Conservation (phyloP, 1,140 invertebrate species). For the Camponotus vicinus region DNA sequence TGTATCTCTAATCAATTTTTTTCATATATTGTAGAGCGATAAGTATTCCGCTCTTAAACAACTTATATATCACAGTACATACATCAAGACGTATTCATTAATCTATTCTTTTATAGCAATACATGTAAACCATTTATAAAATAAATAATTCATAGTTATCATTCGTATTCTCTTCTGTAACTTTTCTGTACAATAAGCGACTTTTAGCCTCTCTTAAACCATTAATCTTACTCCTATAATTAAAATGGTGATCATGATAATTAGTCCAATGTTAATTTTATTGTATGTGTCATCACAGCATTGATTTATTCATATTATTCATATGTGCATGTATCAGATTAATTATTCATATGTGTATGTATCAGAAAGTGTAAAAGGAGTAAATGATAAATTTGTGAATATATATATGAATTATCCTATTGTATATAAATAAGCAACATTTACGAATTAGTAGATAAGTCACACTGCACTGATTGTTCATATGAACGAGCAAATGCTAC, state of each 20-base stretch:
- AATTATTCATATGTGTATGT: slow-evolving; percentile 3
- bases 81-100: slow-evolving; percentile 43
- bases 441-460: slow-evolving; percentile 53
- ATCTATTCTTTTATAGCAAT: slow-evolving; percentile 17
- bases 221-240: not conserved
- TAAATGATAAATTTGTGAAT: not conserved
- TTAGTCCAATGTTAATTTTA: slow-evolving; percentile 13
- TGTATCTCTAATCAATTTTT: slow-evolving; percentile 19
- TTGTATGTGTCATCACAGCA: not conserved
- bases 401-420: not conserved
- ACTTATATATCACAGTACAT: slow-evolving; percentile 69
- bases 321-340: not conserved
- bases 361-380: not conserved
- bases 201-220: not conserved
- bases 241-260: not conserved
- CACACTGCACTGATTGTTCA: slow-evolving; percentile 32
- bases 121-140: slow-evolving; percentile 24
- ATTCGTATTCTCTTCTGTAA: not conserved
- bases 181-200: slow-evolving; percentile 7
- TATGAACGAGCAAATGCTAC: slow-evolving; percentile 21
- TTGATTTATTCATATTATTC: slow-evolving; percentile 2
- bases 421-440: slow-evolving; percentile 28
- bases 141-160: slow-evolving; percentile 31
- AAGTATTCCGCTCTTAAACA: slow-evolving; percentile 59
- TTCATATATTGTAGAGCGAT: slow-evolving; percentile 23